Evolutionary conservation across 2,888 invertebrate species (phyloP).

Genomic region (Volucella bombylans): DNA sequence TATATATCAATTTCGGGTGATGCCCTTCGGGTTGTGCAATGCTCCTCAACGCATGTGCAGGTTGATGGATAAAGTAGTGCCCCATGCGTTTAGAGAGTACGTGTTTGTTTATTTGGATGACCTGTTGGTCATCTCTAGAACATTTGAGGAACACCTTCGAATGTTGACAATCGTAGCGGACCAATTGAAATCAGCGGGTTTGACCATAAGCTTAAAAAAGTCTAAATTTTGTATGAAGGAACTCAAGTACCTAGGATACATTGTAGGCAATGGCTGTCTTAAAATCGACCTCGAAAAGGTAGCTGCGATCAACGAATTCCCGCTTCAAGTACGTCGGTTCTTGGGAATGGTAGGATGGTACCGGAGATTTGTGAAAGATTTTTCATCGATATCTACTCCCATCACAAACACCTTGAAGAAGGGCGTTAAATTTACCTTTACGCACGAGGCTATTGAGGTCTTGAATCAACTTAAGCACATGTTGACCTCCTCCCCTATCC

Average conservation of each 20-base stretch:
- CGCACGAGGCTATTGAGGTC: neutral
- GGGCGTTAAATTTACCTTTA: neutral
- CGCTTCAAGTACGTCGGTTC: constrained; percentile 59
- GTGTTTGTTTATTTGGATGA: constrained; percentile 44
- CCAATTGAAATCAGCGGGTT: too few species aligned
- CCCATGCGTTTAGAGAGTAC: too few species aligned
- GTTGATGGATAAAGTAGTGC: too few species aligned
- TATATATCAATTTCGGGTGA: too few species aligned
- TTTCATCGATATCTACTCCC: too few species aligned
- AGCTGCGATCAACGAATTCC: neutral
- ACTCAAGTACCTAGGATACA: too few species aligned
- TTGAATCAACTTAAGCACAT: neutral
- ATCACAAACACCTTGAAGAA: neutral
- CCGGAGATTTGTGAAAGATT: constrained; percentile 3
- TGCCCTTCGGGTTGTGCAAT: too few species aligned
- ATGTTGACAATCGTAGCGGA: too few species aligned
- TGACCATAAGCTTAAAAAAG: too few species aligned
- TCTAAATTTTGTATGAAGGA: too few species aligned
- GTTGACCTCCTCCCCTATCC: neutral
- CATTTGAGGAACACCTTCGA: neutral
- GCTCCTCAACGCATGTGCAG: too few species aligned
- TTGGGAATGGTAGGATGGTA: constrained; percentile 52
- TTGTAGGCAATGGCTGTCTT: neutral
- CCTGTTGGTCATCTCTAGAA: constrained; percentile 46
- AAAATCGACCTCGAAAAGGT: neutral